Conservation (phyloP, 2,797 vertebrate species). For the Hydrophis major region DNA sequence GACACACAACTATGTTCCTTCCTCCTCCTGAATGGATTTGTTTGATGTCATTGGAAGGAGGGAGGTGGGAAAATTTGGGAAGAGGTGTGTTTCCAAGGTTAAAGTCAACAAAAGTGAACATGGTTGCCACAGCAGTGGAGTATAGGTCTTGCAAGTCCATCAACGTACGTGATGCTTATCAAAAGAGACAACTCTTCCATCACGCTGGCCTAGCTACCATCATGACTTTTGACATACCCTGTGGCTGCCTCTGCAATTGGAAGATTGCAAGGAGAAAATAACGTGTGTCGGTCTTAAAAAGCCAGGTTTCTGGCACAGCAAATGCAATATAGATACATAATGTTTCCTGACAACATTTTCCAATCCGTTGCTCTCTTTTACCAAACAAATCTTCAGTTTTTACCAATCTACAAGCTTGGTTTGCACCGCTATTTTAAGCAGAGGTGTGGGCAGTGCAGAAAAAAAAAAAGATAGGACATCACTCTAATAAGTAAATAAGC, state of each 20-base stretch:
- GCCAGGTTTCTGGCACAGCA: neutral
- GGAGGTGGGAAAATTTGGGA: neutral
- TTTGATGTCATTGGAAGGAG: neutral
- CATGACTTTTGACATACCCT: neutral
- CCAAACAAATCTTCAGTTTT: neutral
- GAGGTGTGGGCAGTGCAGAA: neutral
- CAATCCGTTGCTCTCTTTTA: neutral
- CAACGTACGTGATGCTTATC: neutral
- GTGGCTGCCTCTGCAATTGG: neutral
- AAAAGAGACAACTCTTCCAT: neutral
- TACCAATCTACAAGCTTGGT: neutral
- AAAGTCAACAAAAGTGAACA: neutral
- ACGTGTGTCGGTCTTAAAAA: neutral
- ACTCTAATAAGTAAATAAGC: neutral
- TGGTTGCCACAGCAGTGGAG: neutral
- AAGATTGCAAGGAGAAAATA: neutral
- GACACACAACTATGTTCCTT: neutral
- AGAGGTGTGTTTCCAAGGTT: neutral
- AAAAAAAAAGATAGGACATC: neutral
- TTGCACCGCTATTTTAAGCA: slow-evolving; percentile 9
- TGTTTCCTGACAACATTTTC: neutral
- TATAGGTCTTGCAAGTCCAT: neutral
- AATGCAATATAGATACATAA: neutral
- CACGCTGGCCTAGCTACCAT: neutral
- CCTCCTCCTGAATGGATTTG: neutral